Percentiles rank a stretch among this genome's conserved stretches.
Evolutionary conservation across 2,797 vertebrate genomes (phyloP).

Genomic region (Sebastes nivosus): DNA sequence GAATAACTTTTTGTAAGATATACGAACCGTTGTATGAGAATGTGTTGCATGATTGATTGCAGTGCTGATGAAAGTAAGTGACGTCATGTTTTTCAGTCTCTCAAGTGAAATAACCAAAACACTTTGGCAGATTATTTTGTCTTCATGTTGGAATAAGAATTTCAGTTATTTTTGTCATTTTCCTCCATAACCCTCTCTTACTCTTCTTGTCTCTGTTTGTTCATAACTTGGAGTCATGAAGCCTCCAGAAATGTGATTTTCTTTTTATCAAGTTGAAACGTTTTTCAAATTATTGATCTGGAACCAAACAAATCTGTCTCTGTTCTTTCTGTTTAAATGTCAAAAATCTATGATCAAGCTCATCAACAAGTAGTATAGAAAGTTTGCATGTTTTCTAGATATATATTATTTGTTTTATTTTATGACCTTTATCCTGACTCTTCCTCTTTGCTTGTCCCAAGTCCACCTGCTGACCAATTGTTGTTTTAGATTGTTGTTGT

Average conservation of each 20-base stretch:
- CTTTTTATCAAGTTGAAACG: neutral
- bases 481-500: conserved; percentile 2
- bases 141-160: neutral
- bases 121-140: neutral
- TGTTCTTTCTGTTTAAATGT: neutral
- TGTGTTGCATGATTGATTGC: neutral
- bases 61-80: neutral
- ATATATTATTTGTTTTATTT: neutral
- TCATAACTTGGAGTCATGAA: neutral
- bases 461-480: neutral
- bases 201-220: neutral
- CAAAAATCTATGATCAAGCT: neutral
- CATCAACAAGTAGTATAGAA: neutral
- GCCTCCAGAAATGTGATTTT: neutral
- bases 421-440: neutral
- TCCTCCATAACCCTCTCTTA: neutral
- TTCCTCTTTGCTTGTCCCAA: neutral
- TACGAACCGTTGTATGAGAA: too few species aligned
- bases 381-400: neutral
- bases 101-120: neutral
- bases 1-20: too few species aligned
- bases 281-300: neutral
- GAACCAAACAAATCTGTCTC: neutral
- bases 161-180: neutral
- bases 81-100: neutral